Evolutionary conservation across 2,888 invertebrate genomes (phyloP), one percentile per base, ranked within the genome.

Genomic region (Panopea generosa): DNA sequence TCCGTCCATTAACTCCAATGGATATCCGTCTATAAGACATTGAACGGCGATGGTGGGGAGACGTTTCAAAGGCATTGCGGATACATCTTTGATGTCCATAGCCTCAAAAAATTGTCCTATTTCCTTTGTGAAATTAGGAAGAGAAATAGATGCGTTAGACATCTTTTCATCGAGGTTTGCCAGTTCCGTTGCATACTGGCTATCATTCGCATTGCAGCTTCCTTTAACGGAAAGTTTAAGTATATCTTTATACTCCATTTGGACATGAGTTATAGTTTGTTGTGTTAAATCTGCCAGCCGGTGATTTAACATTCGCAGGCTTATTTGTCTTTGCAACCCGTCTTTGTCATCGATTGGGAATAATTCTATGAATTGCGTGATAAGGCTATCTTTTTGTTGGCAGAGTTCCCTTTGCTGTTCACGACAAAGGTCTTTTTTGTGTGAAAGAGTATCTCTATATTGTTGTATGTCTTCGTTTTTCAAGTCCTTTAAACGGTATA

Each of bases 91-190:
- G 52, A 43, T 56, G 45, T 1, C 29, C 22, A 26, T 24, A n/a
- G 61, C 60, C 29, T 67, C 67, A 1, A 47, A 67, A 9, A 49
- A 3, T 38, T 67, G 67, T 0, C 67, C 67, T 1, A 67, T 47
- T 52, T 67, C 67, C 14, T 20, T 29, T 6, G 55, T 27, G 0
- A 65, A 22, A 26, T 55, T 29, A 6, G 47, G 27, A 11, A 65
- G 3, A 14, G 38, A 22, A 27, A 65, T 29, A 26, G 0, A n/a
- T 26, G 53, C 18, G n/a, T 11, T 27, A n/a, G 26, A 16, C 49
- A 29, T 43, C n/a, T 55, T 1, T 43, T 29, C 29, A 6, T 22
- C 45, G 27, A 20, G 26, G 11, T 29, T 6, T 11, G 11, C 11
- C 11, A 24, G 7, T 24, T 29, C 20, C 11, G 2, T 20, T 0